These are phyloP conservation scores for Pyxicephalus adspersus DNA, from an alignment of 2,113 vertebrate species.

Conservation along the genomic window DNA sequence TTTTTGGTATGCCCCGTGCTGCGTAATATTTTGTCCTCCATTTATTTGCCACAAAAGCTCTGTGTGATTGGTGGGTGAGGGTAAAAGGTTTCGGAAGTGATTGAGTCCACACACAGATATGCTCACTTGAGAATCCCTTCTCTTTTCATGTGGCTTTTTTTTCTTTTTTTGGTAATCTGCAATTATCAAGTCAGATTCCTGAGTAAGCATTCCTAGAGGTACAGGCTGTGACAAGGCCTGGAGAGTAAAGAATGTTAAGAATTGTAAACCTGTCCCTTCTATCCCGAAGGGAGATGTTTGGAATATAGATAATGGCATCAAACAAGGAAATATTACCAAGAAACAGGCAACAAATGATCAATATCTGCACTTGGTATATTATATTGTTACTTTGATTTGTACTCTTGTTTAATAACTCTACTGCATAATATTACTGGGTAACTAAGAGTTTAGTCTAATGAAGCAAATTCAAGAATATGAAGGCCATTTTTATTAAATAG, in stretches of 20 bases:
- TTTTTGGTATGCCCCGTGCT: slow-evolving; percentile 26
- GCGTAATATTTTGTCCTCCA: slow-evolving; percentile 30
- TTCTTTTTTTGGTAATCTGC: slow-evolving; percentile 52
- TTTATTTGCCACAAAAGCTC: slow-evolving; percentile 33
- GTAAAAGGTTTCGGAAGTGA: slow-evolving; percentile 53
- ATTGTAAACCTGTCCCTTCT: slow-evolving; percentile 50
- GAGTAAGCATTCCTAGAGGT: slow-evolving; percentile 56
- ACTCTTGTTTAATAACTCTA: no score
- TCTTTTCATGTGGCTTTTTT: slow-evolving; percentile 53
- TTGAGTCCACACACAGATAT: slow-evolving; percentile 48
- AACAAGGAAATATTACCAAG: not conserved
- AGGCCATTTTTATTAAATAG: no score
- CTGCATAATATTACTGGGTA: no score
- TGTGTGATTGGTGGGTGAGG: slow-evolving; percentile 20
- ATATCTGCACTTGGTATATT: no score
- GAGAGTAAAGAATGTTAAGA: slow-evolving; percentile 49
- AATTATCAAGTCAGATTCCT: slow-evolving; percentile 52
- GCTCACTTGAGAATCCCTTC: slow-evolving; percentile 43
- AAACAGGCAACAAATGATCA: not conserved
- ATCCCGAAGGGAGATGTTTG: slow-evolving; percentile 10
- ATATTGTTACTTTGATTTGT: no score
- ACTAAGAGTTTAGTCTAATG: no score
- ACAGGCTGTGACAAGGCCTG: slow-evolving; percentile 47
- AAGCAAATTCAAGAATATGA: no score
- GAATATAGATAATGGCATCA: slow-evolving; percentile 37